phyloP scores from a whole-genome alignment of 2,888 invertebrate genomes.

The Spilarctia lutea region DNA sequence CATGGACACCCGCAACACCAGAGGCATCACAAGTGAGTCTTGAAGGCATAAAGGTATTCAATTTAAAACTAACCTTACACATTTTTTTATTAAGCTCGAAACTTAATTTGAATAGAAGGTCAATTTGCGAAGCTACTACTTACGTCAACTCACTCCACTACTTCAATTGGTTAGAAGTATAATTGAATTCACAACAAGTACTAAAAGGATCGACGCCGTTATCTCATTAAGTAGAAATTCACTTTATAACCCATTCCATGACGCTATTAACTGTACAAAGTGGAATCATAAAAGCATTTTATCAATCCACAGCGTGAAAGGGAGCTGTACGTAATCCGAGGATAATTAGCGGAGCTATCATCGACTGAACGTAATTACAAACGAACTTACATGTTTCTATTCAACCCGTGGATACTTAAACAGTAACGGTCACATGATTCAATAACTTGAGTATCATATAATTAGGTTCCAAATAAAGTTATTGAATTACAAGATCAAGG shows the following conservation, averaged over 20 bases:
- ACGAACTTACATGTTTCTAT: constrained; percentile 3
- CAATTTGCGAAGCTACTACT: not conserved
- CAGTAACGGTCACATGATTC: constrained; percentile 1
- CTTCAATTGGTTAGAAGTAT: not conserved
- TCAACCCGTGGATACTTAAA: constrained; percentile 2
- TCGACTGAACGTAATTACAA: constrained; percentile 13
- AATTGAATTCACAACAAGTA: constrained; percentile 1
- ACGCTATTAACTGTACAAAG: constrained; percentile 22
- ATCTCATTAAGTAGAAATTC: constrained; percentile 32
- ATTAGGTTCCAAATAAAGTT: not conserved
- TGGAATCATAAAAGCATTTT: constrained; percentile 16
- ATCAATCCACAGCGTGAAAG: constrained; percentile 8
- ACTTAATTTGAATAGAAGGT: not conserved
- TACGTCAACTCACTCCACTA: not conserved
- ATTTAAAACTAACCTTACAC: not conserved
- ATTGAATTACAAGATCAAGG: not conserved
- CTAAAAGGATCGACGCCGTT: constrained; percentile 14
- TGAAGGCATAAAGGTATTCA: no score
- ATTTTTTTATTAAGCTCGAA: not conserved
- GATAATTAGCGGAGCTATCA: constrained; percentile 18
- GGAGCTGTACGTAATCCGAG: constrained; percentile 16
- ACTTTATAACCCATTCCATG: constrained; percentile 35
- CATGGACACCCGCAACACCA: no score
- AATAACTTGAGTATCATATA: not conserved
- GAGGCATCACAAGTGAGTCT: no score